Evolutionary conservation across 2,888 invertebrate species (phyloP), one percentile per base, ranked within the genome.

Genomic region (Adelognathus sp.): DNA sequence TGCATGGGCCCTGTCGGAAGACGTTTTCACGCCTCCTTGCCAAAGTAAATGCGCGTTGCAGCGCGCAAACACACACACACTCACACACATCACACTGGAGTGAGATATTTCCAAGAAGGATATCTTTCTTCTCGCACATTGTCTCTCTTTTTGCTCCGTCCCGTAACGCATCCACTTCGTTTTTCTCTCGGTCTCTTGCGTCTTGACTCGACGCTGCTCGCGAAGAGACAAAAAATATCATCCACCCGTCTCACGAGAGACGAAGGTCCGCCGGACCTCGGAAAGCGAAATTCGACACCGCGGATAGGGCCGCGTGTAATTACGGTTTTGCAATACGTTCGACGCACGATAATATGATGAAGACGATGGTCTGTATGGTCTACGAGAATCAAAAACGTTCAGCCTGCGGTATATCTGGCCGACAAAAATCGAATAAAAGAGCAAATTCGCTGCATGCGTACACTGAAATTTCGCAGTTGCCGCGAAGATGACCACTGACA

Each of bases 241-340:
- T 66, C 63, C 50, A 39, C 60, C 54, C 50, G 75, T 58, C 63
- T 54, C 56, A 14, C 54, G 14, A 27, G 61, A 11, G 77, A 60
- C 60, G 14, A 50, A 71, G 52, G 16, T 58, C 52, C 81, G 72
- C 70, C 78, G 81, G 80, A 63, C 71, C 67, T 79, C 63, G 71
- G 80, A 82, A n/a, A 72, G 84, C 81, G 83, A 84, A 84, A 86
- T 85, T 84, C 82, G 84, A 86, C 84, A 86, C 85, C 81, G 77
- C 64, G 66, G 39, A 58, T 67, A 69, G 75, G 75, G 79, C 72
- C 79, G 81, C 82, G 83, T 79, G 84, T 85, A 86, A 85, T 86
- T 85, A 86, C 82, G 79, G 80, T 73, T 83, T 84, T 82, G 85
- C 84, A 82, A 82, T 81, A 81, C 79, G 79, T 77, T 44, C 76